Conservation (phyloP, 2,113 vertebrate species). For the Smithornis capensis region DNA sequence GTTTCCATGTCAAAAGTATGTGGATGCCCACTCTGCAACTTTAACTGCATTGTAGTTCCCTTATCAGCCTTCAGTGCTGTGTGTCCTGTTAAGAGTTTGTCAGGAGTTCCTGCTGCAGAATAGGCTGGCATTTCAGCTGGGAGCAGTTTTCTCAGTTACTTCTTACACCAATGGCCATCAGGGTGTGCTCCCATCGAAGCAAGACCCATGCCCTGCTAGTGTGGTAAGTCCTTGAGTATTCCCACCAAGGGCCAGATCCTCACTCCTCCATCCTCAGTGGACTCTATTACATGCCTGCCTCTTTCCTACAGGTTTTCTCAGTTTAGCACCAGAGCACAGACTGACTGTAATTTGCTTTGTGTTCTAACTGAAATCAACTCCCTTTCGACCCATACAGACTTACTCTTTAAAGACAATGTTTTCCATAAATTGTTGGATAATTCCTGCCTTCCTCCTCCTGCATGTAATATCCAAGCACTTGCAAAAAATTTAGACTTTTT, state of each 20-base stretch:
- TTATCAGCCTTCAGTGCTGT: not conserved
- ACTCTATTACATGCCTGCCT: not conserved
- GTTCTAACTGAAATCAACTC: not conserved
- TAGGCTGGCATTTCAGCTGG: not conserved
- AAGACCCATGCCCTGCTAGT: accelerated
- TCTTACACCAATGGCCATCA: not conserved
- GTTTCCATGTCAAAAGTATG: accelerated
- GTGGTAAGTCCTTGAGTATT: not conserved
- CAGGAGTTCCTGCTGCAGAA: not conserved
- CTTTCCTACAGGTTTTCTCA: not conserved
- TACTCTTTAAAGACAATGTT: not conserved
- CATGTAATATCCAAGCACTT: not conserved
- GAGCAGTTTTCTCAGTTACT: not conserved
- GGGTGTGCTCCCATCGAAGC: not conserved
- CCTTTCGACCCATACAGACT: not conserved
- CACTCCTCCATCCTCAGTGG: not conserved
- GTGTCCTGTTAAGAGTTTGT: not conserved
- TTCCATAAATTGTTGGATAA: not conserved
- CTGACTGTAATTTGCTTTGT: not conserved
- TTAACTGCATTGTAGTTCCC: accelerated
- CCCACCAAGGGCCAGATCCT: not conserved
- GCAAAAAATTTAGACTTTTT: not conserved
- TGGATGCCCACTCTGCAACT: accelerated
- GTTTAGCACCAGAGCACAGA: not conserved
- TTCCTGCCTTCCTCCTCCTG: not conserved